These are phyloP conservation scores for Danio jaintianensis DNA, from an alignment of 2,797 vertebrate genomes.

Conservation along the genomic window DNA sequence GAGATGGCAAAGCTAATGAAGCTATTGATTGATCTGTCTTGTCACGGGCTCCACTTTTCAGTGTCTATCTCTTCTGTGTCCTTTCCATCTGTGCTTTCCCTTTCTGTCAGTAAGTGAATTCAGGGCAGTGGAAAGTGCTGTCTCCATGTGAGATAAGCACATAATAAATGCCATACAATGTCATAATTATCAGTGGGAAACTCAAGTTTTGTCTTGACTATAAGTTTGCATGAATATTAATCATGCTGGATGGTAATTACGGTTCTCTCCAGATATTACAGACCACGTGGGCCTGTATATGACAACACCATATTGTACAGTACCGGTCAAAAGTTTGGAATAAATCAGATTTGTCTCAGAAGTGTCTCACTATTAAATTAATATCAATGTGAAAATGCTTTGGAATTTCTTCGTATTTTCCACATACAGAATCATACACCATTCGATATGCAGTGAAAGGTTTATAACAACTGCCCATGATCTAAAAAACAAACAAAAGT, in stretches of 20 bases:
- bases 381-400: too few species aligned
- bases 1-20: conserved; percentile 44
- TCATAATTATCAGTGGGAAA: not conserved
- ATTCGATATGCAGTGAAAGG: too few species aligned
- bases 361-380: too few species aligned
- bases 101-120: not conserved
- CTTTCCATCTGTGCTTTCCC: conserved; percentile 12
- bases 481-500: too few species aligned
- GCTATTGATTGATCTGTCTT: conserved; percentile 49
- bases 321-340: too few species aligned
- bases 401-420: too few species aligned
- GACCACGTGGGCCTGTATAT: too few species aligned
- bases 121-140: conserved; percentile 6
- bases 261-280: not conserved
- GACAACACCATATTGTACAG: too few species aligned
- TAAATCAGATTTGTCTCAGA: too few species aligned
- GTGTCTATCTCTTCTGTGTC: conserved; percentile 6
- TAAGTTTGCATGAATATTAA: not conserved
- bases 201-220: not conserved
- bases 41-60: conserved; percentile 13
- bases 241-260: not conserved
- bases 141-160: conserved; percentile 5
- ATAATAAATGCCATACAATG: not conserved
- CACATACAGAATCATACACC: too few species aligned
- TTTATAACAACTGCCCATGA: too few species aligned